These are phyloP conservation scores for Microctonus hyperodae DNA, from an alignment of 2,888 invertebrate genomes.

Conservation along the genomic window DNA sequence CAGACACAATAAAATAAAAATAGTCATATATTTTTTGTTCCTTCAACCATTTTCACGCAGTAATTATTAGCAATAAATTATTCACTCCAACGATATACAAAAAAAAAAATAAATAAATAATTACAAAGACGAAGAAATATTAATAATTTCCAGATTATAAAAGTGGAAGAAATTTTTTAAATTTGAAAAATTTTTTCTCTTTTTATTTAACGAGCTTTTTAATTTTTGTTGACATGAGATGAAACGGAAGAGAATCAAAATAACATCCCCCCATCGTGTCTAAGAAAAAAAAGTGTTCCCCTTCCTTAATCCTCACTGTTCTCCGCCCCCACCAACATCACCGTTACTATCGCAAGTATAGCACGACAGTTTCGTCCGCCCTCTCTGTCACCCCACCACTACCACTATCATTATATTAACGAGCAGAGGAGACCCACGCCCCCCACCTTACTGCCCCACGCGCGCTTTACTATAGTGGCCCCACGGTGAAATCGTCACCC, in stretches of 20 bases:
- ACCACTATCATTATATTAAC: slow-evolving; percentile 8
- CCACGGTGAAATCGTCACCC: slow-evolving; percentile 48
- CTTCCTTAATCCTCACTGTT: slow-evolving; percentile 16
- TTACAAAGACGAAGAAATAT: background rate
- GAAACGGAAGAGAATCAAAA: slow-evolving; percentile 7
- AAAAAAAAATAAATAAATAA: too few species aligned
- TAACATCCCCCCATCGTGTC: background rate
- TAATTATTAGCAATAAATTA: background rate
- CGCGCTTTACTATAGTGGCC: slow-evolving; percentile 29
- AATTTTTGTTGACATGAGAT: slow-evolving; percentile 2
- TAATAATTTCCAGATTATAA: too few species aligned
- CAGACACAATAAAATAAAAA: too few species aligned
- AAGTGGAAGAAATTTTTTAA: too few species aligned
- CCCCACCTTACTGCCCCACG: slow-evolving; percentile 34
- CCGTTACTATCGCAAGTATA: slow-evolving; percentile 37
- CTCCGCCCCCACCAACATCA: slow-evolving; percentile 25
- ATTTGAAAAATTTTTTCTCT: too few species aligned
- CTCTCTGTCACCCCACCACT: slow-evolving; percentile 21
- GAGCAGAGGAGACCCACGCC: slow-evolving; percentile 28
- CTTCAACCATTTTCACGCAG: background rate
- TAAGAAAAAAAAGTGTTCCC: slow-evolving; percentile 23
- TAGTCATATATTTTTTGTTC: too few species aligned
- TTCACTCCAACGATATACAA: too few species aligned
- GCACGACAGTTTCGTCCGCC: slow-evolving; percentile 16
- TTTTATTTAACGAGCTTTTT: too few species aligned